phyloP scores from a whole-genome alignment of 2,888 invertebrate genomes.

The Dicroscelio sp. region DNA sequence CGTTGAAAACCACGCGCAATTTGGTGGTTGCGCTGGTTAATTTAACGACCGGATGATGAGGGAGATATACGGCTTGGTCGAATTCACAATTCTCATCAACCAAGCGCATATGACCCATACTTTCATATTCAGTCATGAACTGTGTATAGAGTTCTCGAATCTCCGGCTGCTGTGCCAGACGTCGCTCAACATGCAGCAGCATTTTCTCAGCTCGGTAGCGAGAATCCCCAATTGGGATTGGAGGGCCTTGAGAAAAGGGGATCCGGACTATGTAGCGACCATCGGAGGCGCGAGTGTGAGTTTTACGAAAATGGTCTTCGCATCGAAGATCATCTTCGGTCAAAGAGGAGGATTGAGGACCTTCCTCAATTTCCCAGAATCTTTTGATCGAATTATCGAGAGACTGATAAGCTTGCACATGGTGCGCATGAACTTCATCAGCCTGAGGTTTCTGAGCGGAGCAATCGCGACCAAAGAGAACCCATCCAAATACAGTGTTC shows the following conservation, averaged over 20 bases:
- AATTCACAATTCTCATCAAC: not conserved
- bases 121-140: not conserved
- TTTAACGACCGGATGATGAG: not conserved
- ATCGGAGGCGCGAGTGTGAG: too few relatives aligned
- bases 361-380: conserved; percentile 22
- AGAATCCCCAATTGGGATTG: not conserved
- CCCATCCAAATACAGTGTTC: conserved; percentile 10
- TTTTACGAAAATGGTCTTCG: conserved; percentile 31
- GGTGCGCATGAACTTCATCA: not conserved
- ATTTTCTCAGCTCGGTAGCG: not conserved
- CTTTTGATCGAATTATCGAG: not conserved
- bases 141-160: not conserved
- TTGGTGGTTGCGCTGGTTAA: not conserved
- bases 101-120: not conserved
- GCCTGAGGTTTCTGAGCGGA: too few relatives aligned
- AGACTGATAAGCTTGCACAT: not conserved
- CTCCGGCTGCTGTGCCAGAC: not conserved
- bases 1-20: not conserved
- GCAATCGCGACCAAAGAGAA: not conserved
- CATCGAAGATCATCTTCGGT: conserved; percentile 12
- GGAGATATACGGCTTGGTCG: not conserved
- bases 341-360: not conserved
- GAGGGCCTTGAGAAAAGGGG: not conserved
- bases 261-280: not conserved
- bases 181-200: not conserved